Conservation (phyloP, 1,140 invertebrate species). For the Zophobas atratus region DNA sequence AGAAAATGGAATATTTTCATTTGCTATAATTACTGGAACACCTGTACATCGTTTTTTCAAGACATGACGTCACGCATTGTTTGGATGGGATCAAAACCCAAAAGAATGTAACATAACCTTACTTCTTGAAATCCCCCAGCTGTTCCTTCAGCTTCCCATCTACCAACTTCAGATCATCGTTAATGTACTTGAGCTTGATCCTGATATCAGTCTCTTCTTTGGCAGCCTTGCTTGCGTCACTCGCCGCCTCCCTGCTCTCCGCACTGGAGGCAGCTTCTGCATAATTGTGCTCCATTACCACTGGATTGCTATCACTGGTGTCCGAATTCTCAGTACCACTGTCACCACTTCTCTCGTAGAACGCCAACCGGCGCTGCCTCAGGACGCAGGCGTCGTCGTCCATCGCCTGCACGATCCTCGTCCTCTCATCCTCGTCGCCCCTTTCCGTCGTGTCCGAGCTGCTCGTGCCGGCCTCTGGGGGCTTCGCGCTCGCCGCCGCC, state of each 20-base stretch:
- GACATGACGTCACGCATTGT: no score
- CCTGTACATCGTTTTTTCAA: no score
- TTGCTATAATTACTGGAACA: no score
- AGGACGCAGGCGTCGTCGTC: conserved; percentile 64
- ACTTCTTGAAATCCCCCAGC: conserved; percentile 92
- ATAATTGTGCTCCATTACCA: conserved; percentile 45
- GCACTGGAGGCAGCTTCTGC: conserved; percentile 7
- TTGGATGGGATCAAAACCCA: no score
- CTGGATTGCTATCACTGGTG: background rate
- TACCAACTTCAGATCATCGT: conserved; percentile 88
- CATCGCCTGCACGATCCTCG: conserved; percentile 73
- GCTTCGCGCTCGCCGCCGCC: conserved; percentile 35
- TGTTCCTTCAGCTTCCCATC: conserved; percentile 82
- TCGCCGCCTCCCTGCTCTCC: background rate
- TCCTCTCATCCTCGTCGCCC: conserved; percentile 67
- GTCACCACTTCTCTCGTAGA: conserved; percentile 54
- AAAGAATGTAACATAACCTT: conserved; percentile 38
- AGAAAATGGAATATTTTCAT: no score
- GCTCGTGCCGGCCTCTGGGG: conserved; percentile 45
- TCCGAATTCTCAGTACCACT: background rate
- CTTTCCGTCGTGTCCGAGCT: conserved; percentile 28
- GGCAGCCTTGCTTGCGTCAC: background rate
- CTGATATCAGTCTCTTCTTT: conserved; percentile 72
- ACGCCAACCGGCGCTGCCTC: conserved; percentile 62
- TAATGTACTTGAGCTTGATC: conserved; percentile 89